Percentiles rank a stretch among this genome's conserved stretches.
Conservation (phyloP, 2,888 invertebrate species). For the Amitus sp. region DNA sequence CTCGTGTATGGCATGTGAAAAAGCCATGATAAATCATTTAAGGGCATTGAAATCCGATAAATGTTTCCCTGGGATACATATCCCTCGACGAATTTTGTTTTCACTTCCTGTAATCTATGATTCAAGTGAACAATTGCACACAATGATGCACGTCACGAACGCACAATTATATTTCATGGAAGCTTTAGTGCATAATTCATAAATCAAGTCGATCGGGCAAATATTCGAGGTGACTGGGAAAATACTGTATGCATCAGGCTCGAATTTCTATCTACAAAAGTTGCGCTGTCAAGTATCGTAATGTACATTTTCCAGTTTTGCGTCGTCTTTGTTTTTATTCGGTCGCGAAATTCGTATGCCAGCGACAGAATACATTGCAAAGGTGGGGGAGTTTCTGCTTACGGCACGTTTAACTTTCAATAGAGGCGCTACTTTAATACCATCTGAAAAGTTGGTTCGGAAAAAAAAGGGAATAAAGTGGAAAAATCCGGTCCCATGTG, state of each 20-base stretch:
- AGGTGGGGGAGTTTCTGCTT: conserved; percentile 46
- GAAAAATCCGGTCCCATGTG: too few relatives aligned
- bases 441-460: conserved; percentile 24
- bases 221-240: background rate
- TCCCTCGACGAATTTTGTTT: conserved; percentile 4
- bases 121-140: conserved; percentile 1
- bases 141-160: conserved; percentile 4
- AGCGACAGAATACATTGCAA: too few relatives aligned
- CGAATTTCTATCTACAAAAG: background rate
- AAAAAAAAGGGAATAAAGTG: background rate
- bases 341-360: conserved; percentile 45
- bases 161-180: conserved; percentile 2
- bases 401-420: conserved; percentile 56
- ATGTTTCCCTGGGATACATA: background rate
- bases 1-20: background rate
- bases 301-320: background rate
- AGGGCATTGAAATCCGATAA: conserved; percentile 4
- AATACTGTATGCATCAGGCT: background rate
- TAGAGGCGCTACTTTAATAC: conserved; percentile 50
- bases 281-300: background rate
- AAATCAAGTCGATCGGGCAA: background rate
- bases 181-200: conserved; percentile 3
- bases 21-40: background rate
- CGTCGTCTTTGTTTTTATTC: too few relatives aligned
- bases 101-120: conserved; percentile 3